A percentile compares a stretch with the other conserved stretches of the same genome.
Conservation (phyloP, 2,888 invertebrate species). For the Hydropsyche betteni region DNA sequence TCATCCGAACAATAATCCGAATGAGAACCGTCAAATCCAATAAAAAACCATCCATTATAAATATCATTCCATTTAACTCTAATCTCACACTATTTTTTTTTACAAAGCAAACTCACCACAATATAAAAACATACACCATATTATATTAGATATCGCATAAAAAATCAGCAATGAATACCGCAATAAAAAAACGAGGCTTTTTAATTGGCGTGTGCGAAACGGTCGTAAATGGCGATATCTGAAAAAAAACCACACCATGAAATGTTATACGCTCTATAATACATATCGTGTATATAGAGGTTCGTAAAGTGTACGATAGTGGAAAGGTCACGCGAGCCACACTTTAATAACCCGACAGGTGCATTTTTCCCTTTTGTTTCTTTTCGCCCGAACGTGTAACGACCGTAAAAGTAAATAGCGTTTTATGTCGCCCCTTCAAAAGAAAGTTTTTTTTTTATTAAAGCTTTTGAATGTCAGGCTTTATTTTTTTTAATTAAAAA, state of each 20-base stretch:
- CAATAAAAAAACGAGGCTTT: conserved; percentile 15
- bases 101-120: too few relatives aligned
- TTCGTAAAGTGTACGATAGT: conserved; percentile 1
- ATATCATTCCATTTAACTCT: too few relatives aligned
- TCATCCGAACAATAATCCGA: background rate
- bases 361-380: conserved; percentile 27
- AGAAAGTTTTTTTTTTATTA: too few relatives aligned
- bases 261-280: conserved; percentile 2
- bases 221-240: conserved; percentile 27
- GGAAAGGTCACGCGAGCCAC: conserved; percentile 44
- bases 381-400: conserved; percentile 6
- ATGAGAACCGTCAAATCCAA: too few relatives aligned
- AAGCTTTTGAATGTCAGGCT: too few relatives aligned
- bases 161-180: too few relatives aligned
- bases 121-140: too few relatives aligned
- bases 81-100: too few relatives aligned
- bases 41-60: too few relatives aligned
- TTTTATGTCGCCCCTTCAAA: conserved; percentile 6
- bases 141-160: too few relatives aligned
- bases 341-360: conserved; percentile 45
- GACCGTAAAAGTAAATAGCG: conserved; percentile 19
- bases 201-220: conserved; percentile 23
- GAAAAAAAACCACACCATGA: conserved; percentile 18
- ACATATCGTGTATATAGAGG: conserved; percentile 1
- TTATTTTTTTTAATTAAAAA: too few relatives aligned